These are phyloP conservation scores for Lytechinus pictus DNA, from an alignment of 35 echinoderm and acorn worm genomes.

Conservation along the genomic window DNA sequence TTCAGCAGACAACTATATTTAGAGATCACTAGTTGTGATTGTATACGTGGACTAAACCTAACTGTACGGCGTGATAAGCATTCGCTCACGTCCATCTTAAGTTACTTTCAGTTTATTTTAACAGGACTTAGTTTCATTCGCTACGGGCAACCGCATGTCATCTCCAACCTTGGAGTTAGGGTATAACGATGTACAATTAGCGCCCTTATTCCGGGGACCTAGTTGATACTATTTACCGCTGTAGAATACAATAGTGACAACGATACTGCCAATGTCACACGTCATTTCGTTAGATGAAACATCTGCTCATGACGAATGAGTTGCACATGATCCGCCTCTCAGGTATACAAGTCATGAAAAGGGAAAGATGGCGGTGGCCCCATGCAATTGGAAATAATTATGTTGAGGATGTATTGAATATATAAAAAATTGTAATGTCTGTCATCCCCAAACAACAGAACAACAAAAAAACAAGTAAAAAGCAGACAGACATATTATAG, in stretches of 20 bases:
- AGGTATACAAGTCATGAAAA: background rate
- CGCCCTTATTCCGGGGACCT: background rate
- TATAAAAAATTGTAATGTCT: too few species aligned
- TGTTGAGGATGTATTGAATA: too few species aligned
- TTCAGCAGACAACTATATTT: background rate
- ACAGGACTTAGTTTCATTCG: background rate
- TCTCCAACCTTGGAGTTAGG: background rate
- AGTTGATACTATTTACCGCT: background rate
- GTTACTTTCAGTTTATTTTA: background rate
- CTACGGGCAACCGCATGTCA: background rate
- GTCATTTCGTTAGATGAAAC: background rate
- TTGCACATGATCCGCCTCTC: background rate
- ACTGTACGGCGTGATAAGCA: background rate
- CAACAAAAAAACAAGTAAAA: too few species aligned
- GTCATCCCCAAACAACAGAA: too few species aligned
- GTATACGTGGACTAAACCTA: background rate
- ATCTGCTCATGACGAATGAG: background rate
- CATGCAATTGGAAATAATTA: too few species aligned
- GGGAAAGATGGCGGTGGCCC: background rate
- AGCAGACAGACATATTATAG: too few species aligned
- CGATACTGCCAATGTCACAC: background rate
- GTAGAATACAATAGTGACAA: background rate
- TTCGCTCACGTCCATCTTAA: background rate
- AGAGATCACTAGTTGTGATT: background rate
- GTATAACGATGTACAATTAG: background rate